Evolutionary conservation across 2,113 vertebrate species (phyloP).

Genomic region (Chamaetylas fuelleborni): DNA sequence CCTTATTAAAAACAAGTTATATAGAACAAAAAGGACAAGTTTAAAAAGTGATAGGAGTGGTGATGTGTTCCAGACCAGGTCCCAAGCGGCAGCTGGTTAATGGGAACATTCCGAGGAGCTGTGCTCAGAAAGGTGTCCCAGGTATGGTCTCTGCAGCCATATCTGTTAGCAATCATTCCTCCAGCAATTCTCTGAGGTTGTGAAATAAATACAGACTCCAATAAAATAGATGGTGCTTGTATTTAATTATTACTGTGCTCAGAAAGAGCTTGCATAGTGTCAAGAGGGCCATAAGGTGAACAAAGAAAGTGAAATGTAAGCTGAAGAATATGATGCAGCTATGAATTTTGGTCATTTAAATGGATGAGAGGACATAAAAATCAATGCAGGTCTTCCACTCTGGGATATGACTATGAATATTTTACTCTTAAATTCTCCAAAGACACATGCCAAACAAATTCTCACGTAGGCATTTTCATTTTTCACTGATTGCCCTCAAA

Average conservation of each 20-base stretch:
- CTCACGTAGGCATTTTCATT: neutral
- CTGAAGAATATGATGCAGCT: neutral
- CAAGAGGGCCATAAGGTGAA: neutral
- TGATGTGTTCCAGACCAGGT: conserved; percentile 54
- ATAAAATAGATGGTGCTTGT: conserved; percentile 21
- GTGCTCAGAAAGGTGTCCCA: neutral
- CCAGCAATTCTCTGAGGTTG: neutral
- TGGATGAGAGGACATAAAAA: neutral
- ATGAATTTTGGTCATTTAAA: neutral
- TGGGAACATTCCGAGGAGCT: neutral
- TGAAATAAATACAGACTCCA: conserved; percentile 30
- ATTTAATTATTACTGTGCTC: neutral
- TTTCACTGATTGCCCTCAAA: neutral
- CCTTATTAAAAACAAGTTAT: conserved; percentile 54
- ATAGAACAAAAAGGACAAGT: neutral
- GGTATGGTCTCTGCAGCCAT: neutral
- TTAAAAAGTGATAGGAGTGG: neutral
- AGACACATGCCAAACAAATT: neutral
- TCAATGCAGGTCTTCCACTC: neutral
- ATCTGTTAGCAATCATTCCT: conserved; percentile 40
- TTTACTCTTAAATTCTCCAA: neutral
- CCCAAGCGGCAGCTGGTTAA: neutral
- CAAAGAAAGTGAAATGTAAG: neutral
- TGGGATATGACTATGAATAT: neutral
- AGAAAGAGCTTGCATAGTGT: neutral